Base-by-base conservation (phyloP, 2,888 invertebrate genomes). In the Brachyopa scutellaris region DNA sequence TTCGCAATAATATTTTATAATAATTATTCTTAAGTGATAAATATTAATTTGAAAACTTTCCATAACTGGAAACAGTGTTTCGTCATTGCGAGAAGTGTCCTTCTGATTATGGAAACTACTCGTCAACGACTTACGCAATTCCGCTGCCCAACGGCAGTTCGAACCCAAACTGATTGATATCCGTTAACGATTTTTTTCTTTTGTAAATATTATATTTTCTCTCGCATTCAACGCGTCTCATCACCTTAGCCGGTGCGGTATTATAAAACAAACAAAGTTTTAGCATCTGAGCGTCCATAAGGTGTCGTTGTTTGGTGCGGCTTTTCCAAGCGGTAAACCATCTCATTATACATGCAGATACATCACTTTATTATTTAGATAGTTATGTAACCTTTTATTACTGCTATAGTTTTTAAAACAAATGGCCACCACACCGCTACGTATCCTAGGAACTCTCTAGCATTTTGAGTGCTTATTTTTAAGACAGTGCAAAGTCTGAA, bases 351-450 rank as follows among this genome's bases (percentile, higher is more conserved):
- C 59, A 40, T 59, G 31, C 40, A 26, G 11, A 42, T 3, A 42
- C 36, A 38, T 19, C 3, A 6, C 11, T 26, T 26, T 6, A 45
- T 11, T 13, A 26, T 15, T 7, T 17, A 23, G 15, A n/a, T 5
- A 7, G 19, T 45, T 61, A 47, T 23, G 61, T 15, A 61, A 61
- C 61, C 8, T 13, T 45, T 45, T 21, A 45, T 31, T 61, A 36
- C 36, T 13, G 21, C 36, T 55, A 26, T 49, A 15, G 42, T 29
- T 29, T 29, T 29, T 0, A 29, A 29, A 29, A 23, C 2, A 17
- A 11, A 29, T 26, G 13, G 9, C 15, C 15, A 15, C 9, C 15
- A 26, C 9, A n/a, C n/a, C n/a, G n/a, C n/a, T n/a, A n/a, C 23
- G 11, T 15, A 40, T 26, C 26, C 15, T 5, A 26, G 40, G n/a